phyloP scores from a whole-genome alignment of 2,888 invertebrate species.

The Panopea generosa region DNA sequence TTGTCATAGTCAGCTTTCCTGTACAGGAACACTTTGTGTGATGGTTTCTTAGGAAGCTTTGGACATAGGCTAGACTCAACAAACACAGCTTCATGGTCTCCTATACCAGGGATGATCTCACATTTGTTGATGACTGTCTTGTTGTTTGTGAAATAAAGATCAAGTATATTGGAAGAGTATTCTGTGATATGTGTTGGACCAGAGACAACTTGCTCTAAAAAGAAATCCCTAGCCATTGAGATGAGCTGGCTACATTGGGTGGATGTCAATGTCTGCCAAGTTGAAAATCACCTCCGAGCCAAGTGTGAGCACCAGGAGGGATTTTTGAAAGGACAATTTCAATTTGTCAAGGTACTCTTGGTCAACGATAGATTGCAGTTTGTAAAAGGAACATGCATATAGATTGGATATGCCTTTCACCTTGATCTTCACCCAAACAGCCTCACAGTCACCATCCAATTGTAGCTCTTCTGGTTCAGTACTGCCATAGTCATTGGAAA shows the following conservation, averaged over 20 bases:
- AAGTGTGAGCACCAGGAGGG: not conserved
- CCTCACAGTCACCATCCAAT: conserved; percentile 1
- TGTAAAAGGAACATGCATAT: conserved; percentile 19
- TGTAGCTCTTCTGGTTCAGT: conserved; percentile 19
- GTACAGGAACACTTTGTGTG: too few species aligned
- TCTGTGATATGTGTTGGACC: conserved; percentile 14
- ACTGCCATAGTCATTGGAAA: conserved; percentile 16
- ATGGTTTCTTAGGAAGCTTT: conserved; percentile 5
- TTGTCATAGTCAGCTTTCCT: conserved; percentile 12
- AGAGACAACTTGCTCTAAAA: conserved; percentile 23
- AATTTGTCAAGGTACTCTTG: conserved; percentile 11
- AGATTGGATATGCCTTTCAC: conserved; percentile 19
- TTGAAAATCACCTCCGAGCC: conserved; percentile 3
- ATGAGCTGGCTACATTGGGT: conserved; percentile 26
- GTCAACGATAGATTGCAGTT: conserved; percentile 16
- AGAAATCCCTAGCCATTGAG: not conserved
- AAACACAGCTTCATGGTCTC: conserved; percentile 27
- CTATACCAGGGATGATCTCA: conserved; percentile 20
- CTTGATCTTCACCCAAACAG: conserved; percentile 16
- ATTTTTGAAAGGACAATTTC: not conserved
- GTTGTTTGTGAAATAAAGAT: conserved; percentile 32
- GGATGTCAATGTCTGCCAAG: too few species aligned
- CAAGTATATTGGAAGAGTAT: conserved; percentile 7
- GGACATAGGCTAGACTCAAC: conserved; percentile 24
- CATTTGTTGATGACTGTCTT: conserved; percentile 27